Percentiles rank a stretch among this genome's conserved stretches.
Evolutionary conservation across 2,797 vertebrate genomes (phyloP).

Genomic region (Pogoniulus pusillus): DNA sequence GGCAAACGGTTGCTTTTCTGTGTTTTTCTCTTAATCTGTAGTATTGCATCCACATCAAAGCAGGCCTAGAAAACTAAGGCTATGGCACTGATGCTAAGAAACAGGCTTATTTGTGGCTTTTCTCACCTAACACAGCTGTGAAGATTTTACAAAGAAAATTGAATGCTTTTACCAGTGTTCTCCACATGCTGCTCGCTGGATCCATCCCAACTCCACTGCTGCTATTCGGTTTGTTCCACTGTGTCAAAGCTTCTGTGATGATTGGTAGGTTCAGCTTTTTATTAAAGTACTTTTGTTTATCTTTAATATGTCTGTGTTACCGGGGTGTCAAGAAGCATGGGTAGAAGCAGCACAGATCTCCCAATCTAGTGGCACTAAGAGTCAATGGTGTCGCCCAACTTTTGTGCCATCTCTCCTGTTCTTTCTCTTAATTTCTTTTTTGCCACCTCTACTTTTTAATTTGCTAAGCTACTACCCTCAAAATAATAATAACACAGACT

Average conservation of each 20-base stretch:
- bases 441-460: background rate
- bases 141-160: conserved; percentile 74
- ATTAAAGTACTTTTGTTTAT: background rate
- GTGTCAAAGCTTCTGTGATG: conserved; percentile 75
- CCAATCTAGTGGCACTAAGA: background rate
- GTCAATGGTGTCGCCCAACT: background rate
- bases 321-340: background rate
- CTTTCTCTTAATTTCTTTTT: background rate
- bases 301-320: background rate
- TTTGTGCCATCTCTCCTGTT: background rate
- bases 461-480: background rate
- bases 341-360: background rate
- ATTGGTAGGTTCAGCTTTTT: conserved; percentile 69
- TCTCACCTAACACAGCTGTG: conserved; percentile 68
- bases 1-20: background rate
- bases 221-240: conserved; percentile 68
- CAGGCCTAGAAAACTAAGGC: background rate
- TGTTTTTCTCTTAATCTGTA: background rate
- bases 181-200: conserved; percentile 70
- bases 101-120: conserved; percentile 14
- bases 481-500: background rate
- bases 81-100: conserved; percentile 1
- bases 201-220: conserved; percentile 41
- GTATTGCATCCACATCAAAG: conserved; percentile 1
- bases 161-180: conserved; percentile 80